Evolutionary conservation across 2,888 invertebrate genomes (phyloP), one percentile per base, ranked within the genome.

Genomic region (Apamea crenata): DNA sequence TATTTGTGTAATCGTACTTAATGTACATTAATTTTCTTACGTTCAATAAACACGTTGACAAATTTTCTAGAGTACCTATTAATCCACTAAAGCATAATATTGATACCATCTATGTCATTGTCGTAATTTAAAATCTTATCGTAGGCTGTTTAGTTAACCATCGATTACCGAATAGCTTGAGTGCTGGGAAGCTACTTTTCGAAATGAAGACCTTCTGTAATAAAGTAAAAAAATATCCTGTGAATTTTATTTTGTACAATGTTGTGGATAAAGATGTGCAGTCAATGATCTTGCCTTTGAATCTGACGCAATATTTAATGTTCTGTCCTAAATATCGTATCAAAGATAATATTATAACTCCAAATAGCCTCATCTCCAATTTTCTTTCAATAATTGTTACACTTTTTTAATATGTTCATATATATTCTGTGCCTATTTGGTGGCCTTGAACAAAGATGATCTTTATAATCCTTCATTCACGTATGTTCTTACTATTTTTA

Each of bases 231-330:
- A 21, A 14, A 18, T 65, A 56, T 66, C 0, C 16, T 36, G 18
- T 47, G 16, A 44, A 63, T 25, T 47, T n/a, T 6, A 36, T 10
- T 18, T 29, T 7, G 1, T n/a, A 40, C 29, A 29, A 63, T n/a
- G 6, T 0, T 29, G 75, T 81, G 16, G 81, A 71, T 16, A 75
- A 70, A 61, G 59, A 74, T 53, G 40, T 81, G 44, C 81, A 81
- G 18, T 32, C 50, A 0, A 50, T 81, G 40, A 32, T 80, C 1
- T 40, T 36, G 12, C 80, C 80, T 56, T 56, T 81, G 16, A 65
- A 81, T 72, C 25, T 80, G 1, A 61, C 47, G 67, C 71, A 80
- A 59, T 50, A 53, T 75, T 44, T 76, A 1, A 56, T 32, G n/a
- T 78, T 44, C n/a, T 76, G 32, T 36, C 76, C 66, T n/a, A 76